Base-by-base conservation (phyloP, 2,113 vertebrate genomes). In the Petroica traversi region DNA sequence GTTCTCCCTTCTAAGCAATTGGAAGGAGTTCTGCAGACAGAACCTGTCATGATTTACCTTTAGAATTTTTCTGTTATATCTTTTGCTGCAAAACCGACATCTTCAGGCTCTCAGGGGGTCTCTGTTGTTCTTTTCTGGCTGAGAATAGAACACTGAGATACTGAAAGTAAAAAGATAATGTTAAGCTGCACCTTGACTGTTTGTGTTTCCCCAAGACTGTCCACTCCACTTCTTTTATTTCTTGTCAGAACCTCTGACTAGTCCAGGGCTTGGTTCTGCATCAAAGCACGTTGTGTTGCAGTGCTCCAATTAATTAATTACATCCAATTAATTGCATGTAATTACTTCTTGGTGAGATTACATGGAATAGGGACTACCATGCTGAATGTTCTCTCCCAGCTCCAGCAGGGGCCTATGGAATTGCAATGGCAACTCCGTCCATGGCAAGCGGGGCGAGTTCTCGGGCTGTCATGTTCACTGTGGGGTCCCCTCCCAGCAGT, bases 401-500 rank as follows among this genome's bases (percentile, higher is more conserved):
- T 96, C 99, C 99, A 43, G 98, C 98, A 93, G 99, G 98, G 58
- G 95, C 98, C 64, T 98, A 96, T 91, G 98, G 98, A 75, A 76
- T 97, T 79, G 75, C 94, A 14, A 62, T 96, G 73, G 96, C 92
- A 25, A 96, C 98, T 48, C 95, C 98, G 10, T 81, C 97, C 68
- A 92, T 98, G 90, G 98, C 87, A 79, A 89, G 97, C 0, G 98
- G 98, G 26, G 95, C 96, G 1, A 98, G 98, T 95, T 98, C 99
- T 46, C 98, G 98, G 33, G 98, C 98, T 33, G 99, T 99, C 71
- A 98, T 99, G 19, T 99, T 99, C 96, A 99, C 99, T 4, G 99
- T 99, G 55, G 99, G 99, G 25, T 99, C 99, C 25, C 99, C 99
- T 67, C 99, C 99, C 6, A 99, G 98, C 93, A 99, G 99, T 49